Evolutionary conservation across 2,113 vertebrate species (phyloP).

Genomic region (Gobiocypris rarus): DNA sequence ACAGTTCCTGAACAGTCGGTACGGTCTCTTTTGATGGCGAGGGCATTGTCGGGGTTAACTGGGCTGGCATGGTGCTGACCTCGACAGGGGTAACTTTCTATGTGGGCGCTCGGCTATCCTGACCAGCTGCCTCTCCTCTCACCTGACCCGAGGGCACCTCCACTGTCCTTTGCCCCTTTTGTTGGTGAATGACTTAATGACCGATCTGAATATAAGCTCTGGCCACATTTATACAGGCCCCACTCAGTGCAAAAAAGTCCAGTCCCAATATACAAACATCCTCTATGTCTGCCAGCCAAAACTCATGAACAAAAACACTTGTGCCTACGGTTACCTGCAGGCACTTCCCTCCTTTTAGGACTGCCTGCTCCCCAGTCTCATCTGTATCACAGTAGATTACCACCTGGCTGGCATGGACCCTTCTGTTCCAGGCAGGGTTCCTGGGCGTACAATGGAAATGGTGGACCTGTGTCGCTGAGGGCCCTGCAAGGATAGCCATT

Average conservation of each 20-base stretch:
- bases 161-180: not conserved
- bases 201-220: not conserved
- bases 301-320: not conserved
- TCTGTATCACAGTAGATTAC: no score
- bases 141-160: not conserved
- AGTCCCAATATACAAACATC: not conserved
- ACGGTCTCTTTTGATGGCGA: not conserved
- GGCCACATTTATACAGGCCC: not conserved
- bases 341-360: not conserved
- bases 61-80: not conserved
- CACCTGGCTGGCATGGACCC: no score
- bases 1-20: not conserved
- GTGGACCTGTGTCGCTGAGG: no score
- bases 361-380: no score
- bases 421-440: no score
- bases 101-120: not conserved
- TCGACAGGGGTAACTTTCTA: not conserved
- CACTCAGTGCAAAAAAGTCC: not conserved
- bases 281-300: not conserved
- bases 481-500: no score
- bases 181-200: not conserved
- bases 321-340: not conserved
- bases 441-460: no score
- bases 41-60: no score
- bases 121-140: not conserved